Conservation (phyloP, 2,797 vertebrate species). For the Sparus aurata region DNA sequence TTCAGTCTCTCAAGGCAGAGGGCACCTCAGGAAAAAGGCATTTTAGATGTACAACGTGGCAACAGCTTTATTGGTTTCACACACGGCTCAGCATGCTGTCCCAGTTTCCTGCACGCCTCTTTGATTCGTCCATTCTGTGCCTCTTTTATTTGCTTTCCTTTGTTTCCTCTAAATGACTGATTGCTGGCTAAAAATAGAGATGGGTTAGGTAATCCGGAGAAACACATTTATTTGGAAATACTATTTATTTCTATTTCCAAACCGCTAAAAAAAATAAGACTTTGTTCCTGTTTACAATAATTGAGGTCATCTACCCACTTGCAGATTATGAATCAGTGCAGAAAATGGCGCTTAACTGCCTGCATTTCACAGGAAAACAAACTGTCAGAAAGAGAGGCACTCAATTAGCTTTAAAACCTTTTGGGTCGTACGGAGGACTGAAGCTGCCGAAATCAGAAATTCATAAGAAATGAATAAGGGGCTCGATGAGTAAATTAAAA, state of each 20-base stretch:
- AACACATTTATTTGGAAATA: slow-evolving; percentile 12
- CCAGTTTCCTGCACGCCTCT: slow-evolving; percentile 53
- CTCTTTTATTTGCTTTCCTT: slow-evolving; percentile 29
- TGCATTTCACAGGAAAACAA: background rate
- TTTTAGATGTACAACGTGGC: slow-evolving; percentile 28
- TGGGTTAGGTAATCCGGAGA: slow-evolving; percentile 8
- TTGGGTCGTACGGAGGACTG: background rate
- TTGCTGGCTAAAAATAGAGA: slow-evolving; percentile 54
- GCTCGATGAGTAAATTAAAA: too few relatives aligned
- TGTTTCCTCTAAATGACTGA: slow-evolving; percentile 32
- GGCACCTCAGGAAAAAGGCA: slow-evolving; percentile 17
- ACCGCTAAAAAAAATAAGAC: background rate
- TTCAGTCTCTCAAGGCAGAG: background rate
- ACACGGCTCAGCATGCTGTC: slow-evolving; percentile 34
- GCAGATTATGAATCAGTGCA: background rate
- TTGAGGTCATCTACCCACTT: slow-evolving; percentile 5
- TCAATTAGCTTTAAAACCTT: background rate
- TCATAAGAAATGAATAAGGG: too few relatives aligned
- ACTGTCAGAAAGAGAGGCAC: slow-evolving; percentile 3
- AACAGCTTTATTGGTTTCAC: slow-evolving; percentile 41
- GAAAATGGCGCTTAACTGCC: slow-evolving; percentile 6
- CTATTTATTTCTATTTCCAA: background rate
- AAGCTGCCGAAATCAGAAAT: too few relatives aligned
- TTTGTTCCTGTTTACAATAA: slow-evolving; percentile 13
- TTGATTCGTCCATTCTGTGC: slow-evolving; percentile 32